Evolutionary conservation across 1,140 invertebrate species (phyloP).

Genomic region (Ooceraea biroi): DNA sequence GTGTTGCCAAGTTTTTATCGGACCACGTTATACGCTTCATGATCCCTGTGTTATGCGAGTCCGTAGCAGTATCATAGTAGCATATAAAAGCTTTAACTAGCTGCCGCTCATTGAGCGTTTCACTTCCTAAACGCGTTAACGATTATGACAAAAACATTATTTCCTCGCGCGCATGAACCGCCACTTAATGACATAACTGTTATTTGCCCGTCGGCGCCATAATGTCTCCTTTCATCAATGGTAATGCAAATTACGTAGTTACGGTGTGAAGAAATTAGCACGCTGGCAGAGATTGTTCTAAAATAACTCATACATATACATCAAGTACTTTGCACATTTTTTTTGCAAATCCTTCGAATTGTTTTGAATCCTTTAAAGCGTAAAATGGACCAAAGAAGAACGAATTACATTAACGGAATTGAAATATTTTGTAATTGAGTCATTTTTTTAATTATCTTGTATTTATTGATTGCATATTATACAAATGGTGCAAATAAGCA

Average conservation of each 20-base stretch:
- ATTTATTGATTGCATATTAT: not conserved
- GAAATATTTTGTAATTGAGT: too few relatives aligned
- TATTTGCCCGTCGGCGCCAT: conserved; percentile 3
- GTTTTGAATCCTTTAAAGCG: not conserved
- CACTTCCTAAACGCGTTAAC: conserved; percentile 38
- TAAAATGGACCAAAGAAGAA: not conserved
- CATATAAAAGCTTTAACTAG: conserved; percentile 17
- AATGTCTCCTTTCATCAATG: conserved; percentile 30
- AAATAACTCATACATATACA: not conserved
- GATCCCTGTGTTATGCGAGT: conserved; percentile 12
- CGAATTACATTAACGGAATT: not conserved
- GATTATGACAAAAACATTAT: conserved; percentile 40
- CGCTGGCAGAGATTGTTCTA: not conserved
- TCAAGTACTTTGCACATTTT: not conserved
- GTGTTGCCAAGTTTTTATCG: conserved; percentile 37
- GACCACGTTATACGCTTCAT: conserved; percentile 10
- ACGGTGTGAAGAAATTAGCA: conserved; percentile 13
- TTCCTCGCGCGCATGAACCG: conserved; percentile 20
- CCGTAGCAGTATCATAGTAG: conserved; percentile 15
- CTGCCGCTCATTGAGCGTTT: conserved; percentile 14
- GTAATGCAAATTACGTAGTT: conserved; percentile 32
- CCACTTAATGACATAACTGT: conserved; percentile 27
- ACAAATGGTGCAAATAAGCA: too few relatives aligned
- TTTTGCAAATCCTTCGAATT: not conserved
- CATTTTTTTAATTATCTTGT: not conserved